Evolutionary conservation across 2,888 invertebrate species (phyloP).

Genomic region (Metopia argyrocephala): DNA sequence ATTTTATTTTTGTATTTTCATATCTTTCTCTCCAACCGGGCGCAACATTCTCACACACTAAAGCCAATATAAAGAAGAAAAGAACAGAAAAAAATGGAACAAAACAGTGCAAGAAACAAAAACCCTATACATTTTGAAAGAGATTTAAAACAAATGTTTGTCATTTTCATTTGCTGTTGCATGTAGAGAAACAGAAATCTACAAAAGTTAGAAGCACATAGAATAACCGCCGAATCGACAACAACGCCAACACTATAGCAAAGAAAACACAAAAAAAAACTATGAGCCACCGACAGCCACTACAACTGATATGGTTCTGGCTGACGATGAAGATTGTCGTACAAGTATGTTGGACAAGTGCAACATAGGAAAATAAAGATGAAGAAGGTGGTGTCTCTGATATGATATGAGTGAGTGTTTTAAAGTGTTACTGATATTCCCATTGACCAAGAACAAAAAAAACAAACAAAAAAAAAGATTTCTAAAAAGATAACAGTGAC

Average conservation of each 20-base stretch:
- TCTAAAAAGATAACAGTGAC: slow-evolving; percentile 20
- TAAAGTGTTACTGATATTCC: slow-evolving; percentile 56
- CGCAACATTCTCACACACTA: slow-evolving; percentile 43
- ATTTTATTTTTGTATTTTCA: not conserved
- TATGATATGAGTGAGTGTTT: slow-evolving; percentile 46
- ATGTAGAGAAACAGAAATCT: slow-evolving; percentile 10
- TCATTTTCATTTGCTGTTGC: slow-evolving; percentile 40
- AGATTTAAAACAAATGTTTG: slow-evolving; percentile 58
- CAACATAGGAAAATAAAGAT: not conserved
- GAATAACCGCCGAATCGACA: slow-evolving; percentile 18
- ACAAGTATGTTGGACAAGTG: slow-evolving; percentile 10
- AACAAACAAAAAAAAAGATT: slow-evolving; percentile 21
- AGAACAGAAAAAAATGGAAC: slow-evolving; percentile 25
- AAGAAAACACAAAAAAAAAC: slow-evolving; percentile 15
- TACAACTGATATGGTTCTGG: slow-evolving; percentile 14
- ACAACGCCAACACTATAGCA: slow-evolving; percentile 12
- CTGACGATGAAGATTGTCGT: slow-evolving; percentile 26
- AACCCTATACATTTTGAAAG: too few relatives aligned
- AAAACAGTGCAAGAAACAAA: slow-evolving; percentile 31
- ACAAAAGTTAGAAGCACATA: not conserved
- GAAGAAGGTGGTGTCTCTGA: slow-evolving; percentile 50
- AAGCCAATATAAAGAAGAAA: slow-evolving; percentile 10
- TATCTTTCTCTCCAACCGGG: slow-evolving; percentile 24
- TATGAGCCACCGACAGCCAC: slow-evolving; percentile 54
- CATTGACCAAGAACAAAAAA: slow-evolving; percentile 24